phyloP scores from a whole-genome alignment of 2,113 vertebrate species.

The Chionis minor region DNA sequence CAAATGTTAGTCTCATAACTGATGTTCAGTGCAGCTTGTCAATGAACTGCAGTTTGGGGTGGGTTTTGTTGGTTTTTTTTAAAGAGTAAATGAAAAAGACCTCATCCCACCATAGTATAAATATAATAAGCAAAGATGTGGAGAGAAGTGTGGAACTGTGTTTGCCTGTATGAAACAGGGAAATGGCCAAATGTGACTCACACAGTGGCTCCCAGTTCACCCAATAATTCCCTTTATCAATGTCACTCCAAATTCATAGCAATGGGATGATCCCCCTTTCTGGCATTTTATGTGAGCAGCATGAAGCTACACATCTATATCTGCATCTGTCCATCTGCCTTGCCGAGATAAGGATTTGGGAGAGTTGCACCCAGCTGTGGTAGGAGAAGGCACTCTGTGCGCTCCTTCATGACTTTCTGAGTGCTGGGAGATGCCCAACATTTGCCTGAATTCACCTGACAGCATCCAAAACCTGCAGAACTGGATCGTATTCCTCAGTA shows the following conservation, averaged over 20 bases:
- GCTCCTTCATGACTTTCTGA: not conserved
- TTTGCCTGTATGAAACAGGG: not conserved
- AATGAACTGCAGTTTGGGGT: not conserved
- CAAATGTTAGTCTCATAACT: rapidly evolving
- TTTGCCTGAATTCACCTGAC: not conserved
- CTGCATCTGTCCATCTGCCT: not conserved
- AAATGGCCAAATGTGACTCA: not conserved
- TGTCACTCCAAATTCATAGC: not conserved
- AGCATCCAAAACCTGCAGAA: not conserved
- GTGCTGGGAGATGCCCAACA: not conserved
- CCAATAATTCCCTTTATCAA: not conserved
- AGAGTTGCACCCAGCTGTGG: not conserved
- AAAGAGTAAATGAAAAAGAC: not conserved
- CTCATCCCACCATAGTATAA: not conserved
- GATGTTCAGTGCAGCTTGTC: not conserved
- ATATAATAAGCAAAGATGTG: not conserved
- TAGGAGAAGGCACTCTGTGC: not conserved
- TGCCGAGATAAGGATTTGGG: not conserved
- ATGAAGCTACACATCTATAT: not conserved
- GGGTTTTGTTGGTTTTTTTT: not conserved
- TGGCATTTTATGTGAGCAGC: not conserved
- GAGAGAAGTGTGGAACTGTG: not conserved
- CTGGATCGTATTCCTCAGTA: not conserved
- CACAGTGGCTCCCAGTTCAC: not conserved
- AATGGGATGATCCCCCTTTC: not conserved